Evolutionary conservation across 35 echinoderm and acorn worm genomes (phyloP).

Genomic region (Eucidaris tribuloides): DNA sequence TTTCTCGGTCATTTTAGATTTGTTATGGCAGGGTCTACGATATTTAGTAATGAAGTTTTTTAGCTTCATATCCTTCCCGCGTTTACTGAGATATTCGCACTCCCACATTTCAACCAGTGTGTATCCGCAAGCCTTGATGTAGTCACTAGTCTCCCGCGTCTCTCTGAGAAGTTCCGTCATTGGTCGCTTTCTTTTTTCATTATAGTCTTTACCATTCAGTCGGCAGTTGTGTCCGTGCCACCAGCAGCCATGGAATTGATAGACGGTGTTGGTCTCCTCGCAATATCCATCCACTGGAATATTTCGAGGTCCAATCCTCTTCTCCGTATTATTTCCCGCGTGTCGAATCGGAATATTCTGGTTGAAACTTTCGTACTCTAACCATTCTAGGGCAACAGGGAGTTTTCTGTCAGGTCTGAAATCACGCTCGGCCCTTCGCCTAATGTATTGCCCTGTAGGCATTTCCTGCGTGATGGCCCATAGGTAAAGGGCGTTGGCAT

Average conservation of each 20-base stretch:
- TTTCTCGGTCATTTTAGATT: conserved; percentile 19
- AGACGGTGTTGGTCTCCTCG: conserved; percentile 24
- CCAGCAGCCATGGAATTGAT: conserved; percentile 52
- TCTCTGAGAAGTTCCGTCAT: background rate
- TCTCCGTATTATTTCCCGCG: background rate
- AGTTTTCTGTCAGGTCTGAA: background rate
- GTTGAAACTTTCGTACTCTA: background rate
- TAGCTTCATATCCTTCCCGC: background rate
- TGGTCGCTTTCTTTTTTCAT: background rate
- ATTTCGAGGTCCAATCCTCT: conserved; percentile 3
- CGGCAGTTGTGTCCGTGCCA: conserved; percentile 63
- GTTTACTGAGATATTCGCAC: background rate
- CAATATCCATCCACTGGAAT: conserved; percentile 27
- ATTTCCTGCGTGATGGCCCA: too few relatives aligned
- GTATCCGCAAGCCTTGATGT: conserved; percentile 21
- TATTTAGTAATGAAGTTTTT: background rate
- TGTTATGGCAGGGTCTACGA: conserved; percentile 3
- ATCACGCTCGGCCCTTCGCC: background rate
- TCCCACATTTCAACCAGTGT: conserved; percentile 35
- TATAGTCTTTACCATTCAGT: conserved; percentile 9
- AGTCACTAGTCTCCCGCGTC: conserved; percentile 6
- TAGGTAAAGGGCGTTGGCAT: conserved; percentile 6
- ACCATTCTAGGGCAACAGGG: conserved; percentile 21
- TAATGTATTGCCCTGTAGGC: background rate
- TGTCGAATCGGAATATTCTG: background rate